Percentiles rank a stretch among this genome's conserved stretches.
Conservation (phyloP, 2,888 invertebrate genomes). For the Ditula angustiorana region DNA sequence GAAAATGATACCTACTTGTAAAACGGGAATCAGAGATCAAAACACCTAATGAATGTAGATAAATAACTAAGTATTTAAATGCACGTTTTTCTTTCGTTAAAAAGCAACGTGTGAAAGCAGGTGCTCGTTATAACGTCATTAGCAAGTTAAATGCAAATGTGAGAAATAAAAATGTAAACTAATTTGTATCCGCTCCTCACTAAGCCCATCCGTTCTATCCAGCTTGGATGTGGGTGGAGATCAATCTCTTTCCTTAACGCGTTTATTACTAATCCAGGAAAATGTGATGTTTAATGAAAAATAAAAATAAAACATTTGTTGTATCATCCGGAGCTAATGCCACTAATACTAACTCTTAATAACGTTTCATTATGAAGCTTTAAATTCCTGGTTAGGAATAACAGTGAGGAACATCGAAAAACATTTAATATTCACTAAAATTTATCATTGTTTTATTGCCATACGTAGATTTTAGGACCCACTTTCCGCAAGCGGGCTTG, state of each 20-base stretch:
- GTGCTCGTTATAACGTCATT: conserved; percentile 1
- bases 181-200: conserved; percentile 16
- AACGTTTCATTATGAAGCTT: too few relatives aligned
- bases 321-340: too few relatives aligned
- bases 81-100: neutral
- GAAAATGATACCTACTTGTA: too few relatives aligned
- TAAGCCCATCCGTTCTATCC: too few relatives aligned
- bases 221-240: conserved; percentile 7
- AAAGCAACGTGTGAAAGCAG: neutral
- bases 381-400: too few relatives aligned
- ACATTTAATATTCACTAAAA: too few relatives aligned
- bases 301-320: neutral
- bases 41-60: too few relatives aligned
- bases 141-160: neutral
- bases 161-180: conserved; percentile 6
- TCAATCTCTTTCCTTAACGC: neutral
- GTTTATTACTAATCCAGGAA: neutral
- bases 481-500: too few relatives aligned
- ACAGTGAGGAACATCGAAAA: too few relatives aligned
- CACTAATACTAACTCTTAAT: too few relatives aligned
- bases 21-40: too few relatives aligned
- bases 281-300: neutral
- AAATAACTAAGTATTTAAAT: neutral
- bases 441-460: too few relatives aligned
- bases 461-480: neutral